Evolutionary conservation across 2,113 vertebrate species (phyloP).

Genomic region (Steatornis caripensis): DNA sequence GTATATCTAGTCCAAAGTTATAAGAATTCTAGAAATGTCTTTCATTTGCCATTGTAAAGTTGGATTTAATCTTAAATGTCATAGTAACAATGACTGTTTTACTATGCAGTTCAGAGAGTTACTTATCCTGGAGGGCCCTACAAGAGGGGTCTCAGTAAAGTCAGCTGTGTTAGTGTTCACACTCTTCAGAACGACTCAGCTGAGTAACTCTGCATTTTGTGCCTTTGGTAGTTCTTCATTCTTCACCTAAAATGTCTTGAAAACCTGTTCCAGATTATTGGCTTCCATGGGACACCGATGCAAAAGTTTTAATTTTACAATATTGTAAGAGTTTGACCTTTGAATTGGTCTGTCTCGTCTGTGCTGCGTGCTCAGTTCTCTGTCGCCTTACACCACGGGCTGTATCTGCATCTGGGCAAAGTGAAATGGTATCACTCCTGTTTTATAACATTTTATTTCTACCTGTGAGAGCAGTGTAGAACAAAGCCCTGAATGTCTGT

Average conservation of each 20-base stretch:
- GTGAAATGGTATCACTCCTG: background rate
- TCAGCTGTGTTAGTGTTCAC: background rate
- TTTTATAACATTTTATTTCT: background rate
- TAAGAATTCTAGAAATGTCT: background rate
- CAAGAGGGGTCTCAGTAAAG: background rate
- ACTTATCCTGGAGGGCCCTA: background rate
- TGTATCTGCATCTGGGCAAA: background rate
- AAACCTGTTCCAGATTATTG: background rate
- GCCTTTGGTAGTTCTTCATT: background rate
- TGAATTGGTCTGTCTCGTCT: background rate
- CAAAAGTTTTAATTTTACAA: background rate
- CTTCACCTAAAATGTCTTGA: background rate
- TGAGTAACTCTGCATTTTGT: background rate
- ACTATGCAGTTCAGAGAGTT: background rate
- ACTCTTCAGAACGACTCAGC: background rate
- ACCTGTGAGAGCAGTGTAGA: background rate
- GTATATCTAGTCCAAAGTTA: background rate
- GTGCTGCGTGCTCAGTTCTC: background rate
- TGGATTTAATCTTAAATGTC: background rate
- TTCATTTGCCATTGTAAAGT: background rate
- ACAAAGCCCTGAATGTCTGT: background rate
- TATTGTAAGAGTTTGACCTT: background rate
- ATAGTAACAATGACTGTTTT: background rate
- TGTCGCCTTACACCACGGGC: rapidly evolving
- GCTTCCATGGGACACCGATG: background rate